Conservation (phyloP, 2,113 vertebrate genomes). For the Egretta garzetta region DNA sequence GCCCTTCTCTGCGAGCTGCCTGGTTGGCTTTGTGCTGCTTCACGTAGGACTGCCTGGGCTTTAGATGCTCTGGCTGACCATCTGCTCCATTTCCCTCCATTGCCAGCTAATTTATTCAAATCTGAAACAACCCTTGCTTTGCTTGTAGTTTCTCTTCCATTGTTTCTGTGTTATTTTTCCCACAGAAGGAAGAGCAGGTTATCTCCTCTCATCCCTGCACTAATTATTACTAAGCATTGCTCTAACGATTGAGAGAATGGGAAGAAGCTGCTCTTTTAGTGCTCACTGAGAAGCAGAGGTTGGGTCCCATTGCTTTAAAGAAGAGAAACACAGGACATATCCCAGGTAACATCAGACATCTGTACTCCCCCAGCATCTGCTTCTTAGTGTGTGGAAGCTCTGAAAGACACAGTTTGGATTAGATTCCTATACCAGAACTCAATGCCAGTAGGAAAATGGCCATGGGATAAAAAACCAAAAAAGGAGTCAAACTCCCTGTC, state of each 20-base stretch:
- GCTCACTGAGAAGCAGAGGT: not conserved
- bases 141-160: not conserved
- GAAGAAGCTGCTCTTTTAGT: not conserved
- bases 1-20: not conserved
- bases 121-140: not conserved
- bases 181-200: not conserved
- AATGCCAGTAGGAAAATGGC: not conserved
- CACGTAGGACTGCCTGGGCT: not conserved
- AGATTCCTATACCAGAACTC: not conserved
- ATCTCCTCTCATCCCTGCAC: not conserved
- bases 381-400: not conserved
- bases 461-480: not conserved
- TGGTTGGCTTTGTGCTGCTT: not conserved
- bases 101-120: constrained; percentile 18
- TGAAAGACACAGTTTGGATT: not conserved
- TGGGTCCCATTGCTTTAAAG: not conserved
- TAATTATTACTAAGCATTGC: not conserved
- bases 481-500: not conserved
- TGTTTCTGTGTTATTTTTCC: not conserved
- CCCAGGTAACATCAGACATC: not conserved
- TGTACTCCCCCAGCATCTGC: not conserved
- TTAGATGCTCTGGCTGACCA: not conserved
- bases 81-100: not conserved
- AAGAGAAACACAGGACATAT: not conserved
- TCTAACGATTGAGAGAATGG: not conserved